Evolutionary conservation across 2,797 vertebrate genomes (phyloP).

Genomic region (Enteromius mattozi): DNA sequence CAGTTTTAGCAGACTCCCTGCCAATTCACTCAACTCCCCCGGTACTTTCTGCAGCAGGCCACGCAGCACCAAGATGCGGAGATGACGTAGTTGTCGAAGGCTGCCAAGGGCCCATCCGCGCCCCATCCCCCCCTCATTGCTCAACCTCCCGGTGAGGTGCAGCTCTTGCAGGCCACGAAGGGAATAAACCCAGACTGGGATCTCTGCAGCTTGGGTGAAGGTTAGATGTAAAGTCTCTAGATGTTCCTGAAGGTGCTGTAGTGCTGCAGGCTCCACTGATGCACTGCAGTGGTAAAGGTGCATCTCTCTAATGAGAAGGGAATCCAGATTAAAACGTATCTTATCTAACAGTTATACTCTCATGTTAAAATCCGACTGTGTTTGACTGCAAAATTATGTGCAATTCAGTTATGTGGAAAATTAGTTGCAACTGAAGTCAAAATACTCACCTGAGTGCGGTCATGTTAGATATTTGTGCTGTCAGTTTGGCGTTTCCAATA

Average conservation of each 20-base stretch:
- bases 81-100: conserved; percentile 74
- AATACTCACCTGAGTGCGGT: conserved; percentile 70
- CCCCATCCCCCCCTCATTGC: conserved; percentile 71
- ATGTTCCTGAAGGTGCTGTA: conserved; percentile 74
- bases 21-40: conserved; percentile 75
- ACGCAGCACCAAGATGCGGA: conserved; percentile 73
- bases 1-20: conserved; percentile 71
- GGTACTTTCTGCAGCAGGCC: conserved; percentile 76
- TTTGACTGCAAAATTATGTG: neutral
- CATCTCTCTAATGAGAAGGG: conserved; percentile 72
- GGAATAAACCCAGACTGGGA: conserved; percentile 79
- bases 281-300: conserved; percentile 79
- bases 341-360: neutral
- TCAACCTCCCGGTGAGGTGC: conserved; percentile 75
- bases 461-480: conserved; percentile 76
- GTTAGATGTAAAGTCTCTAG: conserved; percentile 78
- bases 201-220: conserved; percentile 76
- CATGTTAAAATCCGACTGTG: neutral
- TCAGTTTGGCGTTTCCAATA: conserved; percentile 76
- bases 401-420: neutral
- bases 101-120: conserved; percentile 75
- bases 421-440: neutral
- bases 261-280: conserved; percentile 74
- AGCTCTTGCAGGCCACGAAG: conserved; percentile 79
- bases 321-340: neutral